Base-by-base conservation (phyloP, 2,797 vertebrate species). In the Bradypodion ventrale region DNA sequence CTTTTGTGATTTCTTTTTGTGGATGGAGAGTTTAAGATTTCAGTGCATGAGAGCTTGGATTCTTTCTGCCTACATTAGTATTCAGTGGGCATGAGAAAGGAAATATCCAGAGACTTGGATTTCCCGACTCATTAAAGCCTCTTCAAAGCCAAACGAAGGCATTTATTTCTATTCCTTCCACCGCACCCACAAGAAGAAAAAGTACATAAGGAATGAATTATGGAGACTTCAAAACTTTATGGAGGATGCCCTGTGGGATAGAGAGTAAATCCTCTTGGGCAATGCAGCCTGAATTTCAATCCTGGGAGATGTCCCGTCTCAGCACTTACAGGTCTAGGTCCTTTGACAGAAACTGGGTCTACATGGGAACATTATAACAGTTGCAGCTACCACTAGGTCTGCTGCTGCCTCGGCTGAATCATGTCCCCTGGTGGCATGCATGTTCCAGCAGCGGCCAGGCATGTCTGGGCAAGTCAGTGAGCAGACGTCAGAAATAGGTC, bases 271-370 rank as follows among this genome's bases (percentile, higher is more conserved):
- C 46, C 42, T 63, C n/a, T 4, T 8, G 23, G 40, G 42, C 0
- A 0, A 25, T 42, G 6, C 37, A 23, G 42, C 25, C 42, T 0
- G 0, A 19, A 37, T 44, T 49, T 70, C 25, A 52, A 35, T 70
- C 29, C 37, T 5, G 29, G n/a, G 52, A 2, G 10, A 2, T 40
- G 32, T 68, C 44, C 40, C 19, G 3, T 5, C n/a, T 42, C 6
- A 23, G 40, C 23, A 40, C 25, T 27, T 29, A 23, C 37, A 37
- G 21, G 37, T 13, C 21, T 29, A 15, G 25, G 16, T 52, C 21
- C 80, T 72, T 46, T 44, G 32, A 59, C 16, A 40, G 37, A 7
- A 16, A 56, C 1, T 3, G 40, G 73, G 29, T 27, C 66, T 5
- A n/a, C n/a, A n/a, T n/a, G n/a, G n/a, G n/a, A n/a, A n/a, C n/a